Evolutionary conservation across 2,113 vertebrate species (phyloP).

Genomic region (Podarcis raffonei): DNA sequence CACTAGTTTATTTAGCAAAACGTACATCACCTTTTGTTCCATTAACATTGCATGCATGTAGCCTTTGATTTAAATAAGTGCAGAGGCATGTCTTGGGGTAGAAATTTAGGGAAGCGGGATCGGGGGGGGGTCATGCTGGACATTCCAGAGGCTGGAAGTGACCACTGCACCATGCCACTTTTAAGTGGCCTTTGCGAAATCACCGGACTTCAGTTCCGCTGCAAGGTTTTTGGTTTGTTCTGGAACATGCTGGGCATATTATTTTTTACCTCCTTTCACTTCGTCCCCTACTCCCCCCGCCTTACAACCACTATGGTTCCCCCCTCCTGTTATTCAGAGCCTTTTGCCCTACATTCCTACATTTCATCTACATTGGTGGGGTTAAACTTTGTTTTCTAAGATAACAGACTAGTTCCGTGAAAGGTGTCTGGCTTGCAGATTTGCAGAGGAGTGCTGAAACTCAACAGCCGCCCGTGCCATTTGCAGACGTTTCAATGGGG

Average conservation of each 20-base stretch:
- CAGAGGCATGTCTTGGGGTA: slow-evolving; percentile 10
- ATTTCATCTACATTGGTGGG: background rate
- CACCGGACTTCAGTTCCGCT: slow-evolving; percentile 14
- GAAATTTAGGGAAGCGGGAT: background rate
- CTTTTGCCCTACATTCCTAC: background rate
- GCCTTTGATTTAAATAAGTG: slow-evolving; percentile 45
- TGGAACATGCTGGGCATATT: background rate
- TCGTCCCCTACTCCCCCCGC: background rate
- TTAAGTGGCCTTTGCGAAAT: background rate
- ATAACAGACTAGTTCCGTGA: background rate
- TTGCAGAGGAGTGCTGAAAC: background rate
- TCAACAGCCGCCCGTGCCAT: background rate
- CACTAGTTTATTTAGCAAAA: slow-evolving; percentile 63
- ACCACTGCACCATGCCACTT: background rate
- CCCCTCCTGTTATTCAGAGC: background rate
- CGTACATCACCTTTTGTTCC: slow-evolving; percentile 24
- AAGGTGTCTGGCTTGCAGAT: background rate
- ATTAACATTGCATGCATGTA: background rate
- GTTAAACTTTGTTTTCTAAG: background rate
- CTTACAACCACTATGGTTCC: background rate
- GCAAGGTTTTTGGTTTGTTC: rapidly evolving
- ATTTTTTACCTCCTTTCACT: background rate
- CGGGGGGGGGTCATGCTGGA: background rate
- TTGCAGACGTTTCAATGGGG: background rate
- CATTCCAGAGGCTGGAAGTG: background rate